Percentiles rank a stretch among this genome's conserved stretches.
These are phyloP conservation scores for Eurytoma californica DNA, from an alignment of 2,888 invertebrate species.

Conservation along the genomic window DNA sequence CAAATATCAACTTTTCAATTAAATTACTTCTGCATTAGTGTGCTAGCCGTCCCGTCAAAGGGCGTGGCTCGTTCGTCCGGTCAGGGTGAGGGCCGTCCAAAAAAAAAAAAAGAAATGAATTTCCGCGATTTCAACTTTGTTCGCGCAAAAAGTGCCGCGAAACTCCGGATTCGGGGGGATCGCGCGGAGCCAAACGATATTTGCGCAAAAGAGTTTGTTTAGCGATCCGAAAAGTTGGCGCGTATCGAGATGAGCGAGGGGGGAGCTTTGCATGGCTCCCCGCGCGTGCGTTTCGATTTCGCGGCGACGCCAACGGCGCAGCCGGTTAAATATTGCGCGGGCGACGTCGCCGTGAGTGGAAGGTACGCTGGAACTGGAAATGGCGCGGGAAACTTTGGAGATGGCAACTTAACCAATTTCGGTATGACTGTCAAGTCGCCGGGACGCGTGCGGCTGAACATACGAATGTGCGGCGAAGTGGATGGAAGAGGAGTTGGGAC, in stretches of 20 bases:
- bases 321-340: conserved; percentile 38
- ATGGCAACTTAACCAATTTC: conserved; percentile 60
- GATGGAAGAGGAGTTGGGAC: not conserved
- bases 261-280: not conserved
- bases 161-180: not conserved
- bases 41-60: not conserved
- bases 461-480: not conserved
- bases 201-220: conserved; percentile 38
- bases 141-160: not conserved
- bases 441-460: not conserved
- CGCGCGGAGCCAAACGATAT: conserved; percentile 12
- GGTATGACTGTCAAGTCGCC: conserved; percentile 61
- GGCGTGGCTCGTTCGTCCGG: not conserved
- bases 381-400: conserved; percentile 27
- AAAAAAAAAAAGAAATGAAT: too few species aligned
- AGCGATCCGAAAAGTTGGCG: conserved; percentile 39
- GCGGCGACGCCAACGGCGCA: not conserved
- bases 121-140: too few species aligned
- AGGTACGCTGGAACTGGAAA: conserved; percentile 1
- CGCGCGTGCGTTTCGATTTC: conserved; percentile 33
- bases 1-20: not conserved
- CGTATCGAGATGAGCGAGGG: not conserved
- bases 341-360: not conserved
- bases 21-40: not conserved
- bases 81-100: too few species aligned